Evolutionary conservation across 1,140 invertebrate genomes (phyloP).

Genomic region (Calliopsis andreniformis): DNA sequence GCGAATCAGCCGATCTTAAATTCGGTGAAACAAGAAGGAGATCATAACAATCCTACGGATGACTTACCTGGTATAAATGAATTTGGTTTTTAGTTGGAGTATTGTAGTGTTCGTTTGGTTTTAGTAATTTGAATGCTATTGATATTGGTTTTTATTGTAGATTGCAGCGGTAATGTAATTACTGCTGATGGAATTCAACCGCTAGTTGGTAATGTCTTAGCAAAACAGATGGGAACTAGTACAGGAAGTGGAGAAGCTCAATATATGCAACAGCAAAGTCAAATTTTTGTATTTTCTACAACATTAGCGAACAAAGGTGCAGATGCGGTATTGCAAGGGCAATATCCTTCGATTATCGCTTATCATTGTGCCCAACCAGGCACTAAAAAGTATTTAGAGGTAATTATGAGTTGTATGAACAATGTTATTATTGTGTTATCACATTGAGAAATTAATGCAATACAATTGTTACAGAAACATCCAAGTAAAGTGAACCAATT

Average conservation of each 20-base stretch:
- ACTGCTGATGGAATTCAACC: slow-evolving; percentile 86
- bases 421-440: too few relatives aligned
- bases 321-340: slow-evolving; percentile 93
- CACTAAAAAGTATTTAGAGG: slow-evolving; percentile 97
- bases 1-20: slow-evolving; percentile 70
- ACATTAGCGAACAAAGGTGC: slow-evolving; percentile 96
- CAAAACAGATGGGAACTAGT: slow-evolving; percentile 89
- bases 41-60: slow-evolving; percentile 67
- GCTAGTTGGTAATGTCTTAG: slow-evolving; percentile 88
- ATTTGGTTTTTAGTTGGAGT: background rate
- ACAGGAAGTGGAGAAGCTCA: slow-evolving; percentile 85
- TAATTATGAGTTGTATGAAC: slow-evolving; percentile 72
- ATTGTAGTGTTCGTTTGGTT: too few relatives aligned
- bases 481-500: slow-evolving; percentile 94
- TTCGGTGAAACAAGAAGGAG: slow-evolving; percentile 76
- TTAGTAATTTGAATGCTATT: too few relatives aligned
- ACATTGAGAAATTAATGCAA: too few relatives aligned
- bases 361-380: slow-evolving; percentile 97
- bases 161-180: slow-evolving; percentile 73
- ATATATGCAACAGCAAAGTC: slow-evolving; percentile 97
- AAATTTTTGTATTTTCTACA: slow-evolving; percentile 99
- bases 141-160: slow-evolving; percentile 61
- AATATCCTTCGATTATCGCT: slow-evolving; percentile 95
- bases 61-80: slow-evolving; percentile 60
- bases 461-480: slow-evolving; percentile 86